A percentile compares a stretch with the other conserved stretches of the same genome.
These are phyloP conservation scores for Mixornis gularis DNA, from an alignment of 2,113 vertebrate species.

Conservation along the genomic window DNA sequence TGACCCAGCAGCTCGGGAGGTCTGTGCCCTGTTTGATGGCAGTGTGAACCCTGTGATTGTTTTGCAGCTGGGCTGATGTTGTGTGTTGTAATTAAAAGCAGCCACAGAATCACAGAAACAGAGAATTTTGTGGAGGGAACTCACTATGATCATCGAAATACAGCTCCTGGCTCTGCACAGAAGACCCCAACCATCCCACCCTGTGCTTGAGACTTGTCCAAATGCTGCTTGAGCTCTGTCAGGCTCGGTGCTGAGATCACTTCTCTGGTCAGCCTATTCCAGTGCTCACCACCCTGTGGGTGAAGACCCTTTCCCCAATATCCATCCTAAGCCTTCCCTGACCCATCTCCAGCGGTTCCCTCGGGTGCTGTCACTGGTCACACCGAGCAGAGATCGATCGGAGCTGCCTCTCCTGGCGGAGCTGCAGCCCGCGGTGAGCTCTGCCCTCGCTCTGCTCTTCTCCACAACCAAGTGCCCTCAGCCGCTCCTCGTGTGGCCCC, in stretches of 20 bases:
- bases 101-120: neutral
- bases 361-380: neutral
- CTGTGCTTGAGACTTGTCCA: neutral
- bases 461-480: neutral
- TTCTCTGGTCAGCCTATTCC: neutral
- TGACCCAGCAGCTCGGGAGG: neutral
- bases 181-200: neutral
- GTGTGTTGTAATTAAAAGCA: neutral
- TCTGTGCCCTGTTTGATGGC: neutral
- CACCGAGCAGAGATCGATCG: neutral
- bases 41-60: neutral
- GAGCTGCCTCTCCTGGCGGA: neutral
- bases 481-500: neutral
- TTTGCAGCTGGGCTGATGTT: neutral
- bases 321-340: neutral
- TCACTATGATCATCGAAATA: accelerated
- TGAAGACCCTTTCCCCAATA: neutral
- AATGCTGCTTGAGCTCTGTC: neutral
- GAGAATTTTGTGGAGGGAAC: neutral
- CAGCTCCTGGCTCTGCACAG: neutral
- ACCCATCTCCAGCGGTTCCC: neutral
- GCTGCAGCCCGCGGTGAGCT: neutral
- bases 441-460: neutral
- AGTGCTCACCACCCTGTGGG: neutral
- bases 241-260: neutral